Evolutionary conservation across 2,888 invertebrate species (phyloP), one percentile per base, ranked within the genome.

Genomic region (Trichogramma dendrolimi): DNA sequence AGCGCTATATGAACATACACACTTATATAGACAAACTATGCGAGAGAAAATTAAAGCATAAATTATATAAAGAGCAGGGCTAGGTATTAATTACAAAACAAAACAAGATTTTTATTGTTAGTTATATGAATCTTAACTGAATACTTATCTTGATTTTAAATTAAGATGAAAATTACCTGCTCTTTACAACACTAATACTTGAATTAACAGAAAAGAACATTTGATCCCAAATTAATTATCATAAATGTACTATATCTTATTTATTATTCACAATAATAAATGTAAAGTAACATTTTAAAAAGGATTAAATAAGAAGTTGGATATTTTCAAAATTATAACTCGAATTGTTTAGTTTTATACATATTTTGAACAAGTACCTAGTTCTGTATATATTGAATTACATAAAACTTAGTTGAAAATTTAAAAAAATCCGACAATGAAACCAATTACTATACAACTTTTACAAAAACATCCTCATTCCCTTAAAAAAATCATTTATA

Each of bases 1-100:
- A 65, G 52, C 63, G 65, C 58, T 41, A 61, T 46, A 58, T 56
- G 60, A 70, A 71, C 70, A 70, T 72, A 73, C 71, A 73, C 73
- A 72, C 55, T 46, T 54, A 50, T 51, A 55, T 51, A 47, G 6
- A 39, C 50, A 46, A 11, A 62, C 55, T 58, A 47, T 10, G 11
- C 8, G 48, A 56, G 56, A 62, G 59, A 42, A 41, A 52, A 56
- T 42, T 14, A 54, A 51, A 60, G 55, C n/a, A 27, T 47, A 55
- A 56, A 61, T 27, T 27, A 55, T 55, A 58, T 56, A 49, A 60
- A 60, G 40, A 46, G 44, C 59, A 42, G 61, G 56, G 58, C 63
- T 62, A 51, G 57, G 59, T 61, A 63, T 50, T 51, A 58, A 59
- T 61, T 6, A 47, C 39, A 52, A 56, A 57, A 60, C 61, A 63